Base-by-base conservation (phyloP, 92 coral and sea anemone species). In the Scolanthus callimorphus region DNA sequence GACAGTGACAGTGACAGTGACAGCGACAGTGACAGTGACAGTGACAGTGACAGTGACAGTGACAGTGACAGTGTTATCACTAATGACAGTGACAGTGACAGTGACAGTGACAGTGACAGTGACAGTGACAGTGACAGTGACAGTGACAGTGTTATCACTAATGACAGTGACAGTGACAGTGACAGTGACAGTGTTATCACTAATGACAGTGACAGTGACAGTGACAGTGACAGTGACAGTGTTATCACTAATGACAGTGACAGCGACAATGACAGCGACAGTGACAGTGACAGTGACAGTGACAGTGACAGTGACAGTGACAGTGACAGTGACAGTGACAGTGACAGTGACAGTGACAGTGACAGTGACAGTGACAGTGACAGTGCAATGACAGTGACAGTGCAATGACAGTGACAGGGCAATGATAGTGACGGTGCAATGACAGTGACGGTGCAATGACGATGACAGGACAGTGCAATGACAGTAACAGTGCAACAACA, bases 211-310 rank as follows among this genome's bases (percentile, higher is more conserved):
- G 58, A 55, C 28, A 51, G 71, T 65, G 49, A 55, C 29, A 51
- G 66, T 65, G 58, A 55, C 12, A 65, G 71, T 65, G 63, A 57
- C 22, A 53, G 73, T 66, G 60, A 57, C 17, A 53, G 67, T 66
- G n/a, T n/a, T n/a, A n/a, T n/a, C n/a, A n/a, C n/a, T n/a, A n/a
- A n/a, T n/a, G n/a, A n/a, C n/a, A n/a, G n/a, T n/a, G 65, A 57
- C 22, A 66, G 73, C 55, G 65, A 57, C 34, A 51, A 64, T 66
- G 60, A 57, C n/a, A 43, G 67, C 55, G 60, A 57, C 12, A 53
- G 73, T 66, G 60, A 57, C 34, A 43, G 73, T 66, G 60, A 57
- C 22, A 43, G 73, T 66, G 60, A 57, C n/a, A 53, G 73, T 66
- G 60, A 57, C n/a, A 43, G 67, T 66, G 60, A 57, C 27, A 43